Base-by-base conservation (phyloP, 2,888 invertebrate genomes). In the Sarcophaga rosellei region DNA sequence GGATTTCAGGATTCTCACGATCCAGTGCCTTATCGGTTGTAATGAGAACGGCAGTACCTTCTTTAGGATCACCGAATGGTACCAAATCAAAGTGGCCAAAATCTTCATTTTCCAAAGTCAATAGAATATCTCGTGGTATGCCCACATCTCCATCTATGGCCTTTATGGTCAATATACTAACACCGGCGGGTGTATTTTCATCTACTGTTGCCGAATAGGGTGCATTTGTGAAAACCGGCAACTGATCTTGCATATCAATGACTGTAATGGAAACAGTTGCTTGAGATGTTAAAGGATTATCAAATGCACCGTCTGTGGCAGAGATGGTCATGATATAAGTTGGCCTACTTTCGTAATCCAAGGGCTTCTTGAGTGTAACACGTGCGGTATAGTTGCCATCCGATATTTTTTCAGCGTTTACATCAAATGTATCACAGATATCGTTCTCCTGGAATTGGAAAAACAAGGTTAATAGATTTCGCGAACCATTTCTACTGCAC, bases 71-170 rank as follows among this genome's bases (percentile, higher is more conserved):
- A 1, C 92, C 92, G 59, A 91, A 90, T 0, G 94, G 94, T 1
- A 94, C 90, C 6, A 97, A 92, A 59, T 94, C 94, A 89, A 97
- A 97, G 91, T 97, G 96, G 0, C 95, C 95, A 47, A 95, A 94
- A 0, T 93, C 93, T 82, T 97, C 97, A 62, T 95, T 95, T 91
- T 96, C 96, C 17, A 97, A 91, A 0, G 95, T 95, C 15, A 97
- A 91, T n/a, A 95, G 90, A 2, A 97, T 94, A 73, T 95, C 94
- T 66, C 96, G 93, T 0, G 96, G 95, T 89, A 96, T 95, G 0
- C 97, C 97, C 5, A 95, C 95, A 91, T 98, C 98, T 0, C 97
- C 97, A 90, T 98, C 98, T 84, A 96, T 95, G 0, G 97, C 97
- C 88, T 95, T 94, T 0, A 97, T 95, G 21, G 95, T 95, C 90